Conservation (phyloP, 2,113 vertebrate genomes). For the Agelaius tricolor region DNA sequence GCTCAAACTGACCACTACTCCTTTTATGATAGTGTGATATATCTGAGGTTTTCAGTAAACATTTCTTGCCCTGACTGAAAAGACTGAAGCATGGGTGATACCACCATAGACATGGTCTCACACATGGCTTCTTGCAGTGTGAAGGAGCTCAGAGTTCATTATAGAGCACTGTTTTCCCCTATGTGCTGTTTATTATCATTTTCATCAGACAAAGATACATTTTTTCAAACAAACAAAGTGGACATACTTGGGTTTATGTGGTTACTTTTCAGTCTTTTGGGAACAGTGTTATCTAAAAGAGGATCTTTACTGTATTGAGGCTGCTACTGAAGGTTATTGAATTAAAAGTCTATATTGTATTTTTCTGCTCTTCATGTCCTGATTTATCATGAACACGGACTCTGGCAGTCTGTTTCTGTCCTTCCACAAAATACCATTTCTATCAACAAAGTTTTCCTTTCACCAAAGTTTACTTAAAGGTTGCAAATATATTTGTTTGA, state of each 20-base stretch:
- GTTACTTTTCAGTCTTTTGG: background rate
- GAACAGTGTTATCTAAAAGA: background rate
- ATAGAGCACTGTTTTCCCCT: background rate
- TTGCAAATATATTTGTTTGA: background rate
- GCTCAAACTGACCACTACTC: background rate
- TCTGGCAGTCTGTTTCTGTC: background rate
- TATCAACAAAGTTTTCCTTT: background rate
- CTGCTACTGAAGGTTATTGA: background rate
- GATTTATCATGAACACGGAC: background rate
- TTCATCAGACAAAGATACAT: background rate
- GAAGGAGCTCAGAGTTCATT: background rate
- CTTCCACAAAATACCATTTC: background rate
- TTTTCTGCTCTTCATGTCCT: background rate
- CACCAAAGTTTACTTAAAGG: background rate
- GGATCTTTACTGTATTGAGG: background rate
- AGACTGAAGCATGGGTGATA: background rate
- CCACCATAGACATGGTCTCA: background rate
- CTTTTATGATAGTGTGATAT: background rate
- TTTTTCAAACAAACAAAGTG: background rate
- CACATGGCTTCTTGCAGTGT: rapidly evolving
- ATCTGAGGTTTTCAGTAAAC: background rate
- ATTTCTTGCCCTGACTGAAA: background rate
- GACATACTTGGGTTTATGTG: background rate
- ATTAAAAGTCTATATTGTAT: background rate
- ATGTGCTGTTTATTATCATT: background rate